Conservation (phyloP, 2,113 vertebrate genomes). For the Pseudolaguvia tuberculata region DNA sequence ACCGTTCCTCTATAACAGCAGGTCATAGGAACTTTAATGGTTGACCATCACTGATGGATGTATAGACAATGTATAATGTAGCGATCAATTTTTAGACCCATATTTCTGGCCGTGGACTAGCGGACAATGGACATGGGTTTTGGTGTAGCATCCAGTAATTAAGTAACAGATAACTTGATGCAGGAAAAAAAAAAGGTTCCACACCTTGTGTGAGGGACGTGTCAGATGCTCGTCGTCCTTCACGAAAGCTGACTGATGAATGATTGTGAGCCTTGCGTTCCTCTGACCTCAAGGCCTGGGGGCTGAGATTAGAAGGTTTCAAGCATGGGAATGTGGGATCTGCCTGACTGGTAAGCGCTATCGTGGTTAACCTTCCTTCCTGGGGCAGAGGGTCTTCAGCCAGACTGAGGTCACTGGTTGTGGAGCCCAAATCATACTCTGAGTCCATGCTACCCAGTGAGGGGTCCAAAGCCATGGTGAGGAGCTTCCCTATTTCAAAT, state of each 20-base stretch:
- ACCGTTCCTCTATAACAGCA: background rate
- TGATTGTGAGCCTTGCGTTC: constrained; percentile 86
- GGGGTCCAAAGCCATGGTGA: constrained; percentile 79
- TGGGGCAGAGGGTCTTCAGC: constrained; percentile 78
- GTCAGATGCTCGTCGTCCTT: constrained; percentile 90
- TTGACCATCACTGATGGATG: constrained; percentile 14
- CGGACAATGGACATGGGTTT: background rate
- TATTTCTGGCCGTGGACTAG: too few species aligned
- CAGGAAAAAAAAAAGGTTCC: background rate
- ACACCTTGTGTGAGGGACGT: constrained; percentile 96
- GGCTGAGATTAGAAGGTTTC: constrained; percentile 79
- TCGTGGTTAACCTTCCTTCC: constrained; percentile 71
- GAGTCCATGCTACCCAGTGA: constrained; percentile 86
- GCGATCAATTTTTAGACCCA: too few species aligned
- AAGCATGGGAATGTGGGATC: constrained; percentile 73
- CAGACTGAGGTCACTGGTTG: constrained; percentile 81
- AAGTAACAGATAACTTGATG: too few species aligned
- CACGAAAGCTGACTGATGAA: constrained; percentile 92
- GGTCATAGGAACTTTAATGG: background rate
- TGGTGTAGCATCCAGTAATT: too few species aligned
- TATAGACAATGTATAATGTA: constrained; percentile 17
- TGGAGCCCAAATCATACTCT: constrained; percentile 84
- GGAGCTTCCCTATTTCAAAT: constrained; percentile 76
- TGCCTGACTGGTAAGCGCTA: constrained; percentile 63
- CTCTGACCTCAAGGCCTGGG: constrained; percentile 78